Evolutionary conservation across 2,113 vertebrate species (phyloP).

Genomic region (Verasper variegatus): DNA sequence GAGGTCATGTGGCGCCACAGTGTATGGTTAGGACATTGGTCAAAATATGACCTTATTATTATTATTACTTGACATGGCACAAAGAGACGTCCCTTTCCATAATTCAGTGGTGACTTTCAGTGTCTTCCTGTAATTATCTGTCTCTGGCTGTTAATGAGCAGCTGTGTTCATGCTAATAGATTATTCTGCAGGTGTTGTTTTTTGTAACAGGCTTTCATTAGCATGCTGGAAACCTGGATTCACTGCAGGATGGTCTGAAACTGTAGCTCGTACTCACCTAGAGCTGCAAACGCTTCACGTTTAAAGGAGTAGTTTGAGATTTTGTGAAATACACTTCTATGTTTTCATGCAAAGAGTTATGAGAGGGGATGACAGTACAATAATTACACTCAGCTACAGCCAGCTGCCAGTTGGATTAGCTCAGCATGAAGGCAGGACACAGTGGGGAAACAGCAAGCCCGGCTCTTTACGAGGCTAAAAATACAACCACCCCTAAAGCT

Average conservation of each 20-base stretch:
- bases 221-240: slow-evolving; percentile 26
- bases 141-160: slow-evolving; percentile 54
- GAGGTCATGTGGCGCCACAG: neutral
- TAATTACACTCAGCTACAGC: neutral
- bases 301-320: neutral
- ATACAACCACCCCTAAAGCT: neutral
- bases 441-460: neutral
- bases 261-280: neutral
- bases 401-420: neutral
- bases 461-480: neutral
- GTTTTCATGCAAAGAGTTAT: neutral
- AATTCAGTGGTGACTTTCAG: slow-evolving; percentile 14
- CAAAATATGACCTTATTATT: slow-evolving; percentile 9
- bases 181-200: slow-evolving; percentile 50
- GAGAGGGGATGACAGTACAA: neutral
- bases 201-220: slow-evolving; percentile 35
- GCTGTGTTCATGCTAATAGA: slow-evolving; percentile 47
- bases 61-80: neutral
- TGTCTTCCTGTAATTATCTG: slow-evolving; percentile 38
- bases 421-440: neutral
- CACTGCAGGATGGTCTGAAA: neutral
- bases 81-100: slow-evolving; percentile 16
- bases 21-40: neutral
- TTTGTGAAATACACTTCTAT: neutral
- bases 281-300: neutral